phyloP scores from a whole-genome alignment of 2,888 invertebrate genomes.

The Parthenolecanium corni region DNA sequence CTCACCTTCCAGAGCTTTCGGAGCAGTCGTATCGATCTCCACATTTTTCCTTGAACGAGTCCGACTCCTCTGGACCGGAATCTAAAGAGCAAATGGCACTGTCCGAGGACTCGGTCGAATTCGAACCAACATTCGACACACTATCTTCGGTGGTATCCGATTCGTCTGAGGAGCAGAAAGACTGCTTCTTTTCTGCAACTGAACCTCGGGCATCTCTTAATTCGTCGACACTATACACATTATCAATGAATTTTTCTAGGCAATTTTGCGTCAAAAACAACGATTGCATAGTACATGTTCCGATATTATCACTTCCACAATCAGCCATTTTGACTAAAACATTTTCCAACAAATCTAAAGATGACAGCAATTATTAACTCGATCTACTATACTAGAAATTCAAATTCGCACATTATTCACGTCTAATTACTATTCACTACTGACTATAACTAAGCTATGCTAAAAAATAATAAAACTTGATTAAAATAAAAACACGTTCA shows the following conservation, averaged over 20 bases:
- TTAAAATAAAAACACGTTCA: too few species aligned
- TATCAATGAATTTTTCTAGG: slow-evolving; percentile 16
- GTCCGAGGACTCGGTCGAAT: slow-evolving; percentile 8
- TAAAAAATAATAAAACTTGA: too few species aligned
- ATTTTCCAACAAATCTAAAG: slow-evolving; percentile 9
- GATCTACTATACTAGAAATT: slow-evolving; percentile 8
- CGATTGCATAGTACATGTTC: slow-evolving; percentile 21
- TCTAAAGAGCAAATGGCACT: slow-evolving; percentile 15
- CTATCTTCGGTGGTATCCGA: slow-evolving; percentile 7
- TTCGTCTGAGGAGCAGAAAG: slow-evolving; percentile 8
- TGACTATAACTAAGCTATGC: too few species aligned
- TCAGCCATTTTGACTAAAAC: slow-evolving; percentile 27
- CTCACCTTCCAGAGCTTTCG: slow-evolving; percentile 85
- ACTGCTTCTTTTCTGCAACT: slow-evolving; percentile 12
- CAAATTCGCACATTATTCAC: not conserved
- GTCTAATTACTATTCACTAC: too few species aligned
- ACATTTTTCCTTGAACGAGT: slow-evolving; percentile 60
- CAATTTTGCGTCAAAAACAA: slow-evolving; percentile 23
- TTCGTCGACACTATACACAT: slow-evolving; percentile 11
- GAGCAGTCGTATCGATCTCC: slow-evolving; percentile 85
- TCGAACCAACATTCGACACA: slow-evolving; percentile 5
- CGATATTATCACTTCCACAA: slow-evolving; percentile 21
- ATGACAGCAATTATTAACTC: slow-evolving; percentile 5
- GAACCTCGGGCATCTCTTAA: slow-evolving; percentile 5
- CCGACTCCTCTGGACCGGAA: slow-evolving; percentile 8